Base-by-base conservation (phyloP, 2,888 invertebrate genomes). In the Seira ritae region DNA sequence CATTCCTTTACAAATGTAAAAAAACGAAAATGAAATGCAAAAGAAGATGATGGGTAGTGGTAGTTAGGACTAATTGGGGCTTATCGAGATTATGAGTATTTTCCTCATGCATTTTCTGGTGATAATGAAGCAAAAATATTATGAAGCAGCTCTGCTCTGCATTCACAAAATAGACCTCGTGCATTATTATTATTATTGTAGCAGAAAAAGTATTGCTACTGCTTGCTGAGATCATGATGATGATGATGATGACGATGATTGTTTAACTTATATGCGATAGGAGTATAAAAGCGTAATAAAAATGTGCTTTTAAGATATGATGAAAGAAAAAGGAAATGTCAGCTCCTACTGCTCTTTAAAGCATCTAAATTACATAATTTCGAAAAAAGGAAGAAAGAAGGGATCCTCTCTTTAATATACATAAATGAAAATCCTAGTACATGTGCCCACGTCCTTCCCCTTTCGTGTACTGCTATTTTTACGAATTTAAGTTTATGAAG, bases 11-110 rank as follows among this genome's bases (percentile, higher is more conserved):
- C 6, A 42, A 42, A 12, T 8, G 42, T 6, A 42, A 42, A 42
- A 42, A 42, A 42, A 42, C 12, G 6, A 42, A 42, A 42, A 42
- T 42, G n/a, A n/a, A n/a, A n/a, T n/a, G n/a, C n/a, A n/a, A 42
- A 74, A 77, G 23, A 74, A 22, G 62, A 74, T 68, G 69, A 74
- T 80, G 66, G 82, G 77, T 68, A 76, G 76, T 55, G 62, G 70
- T 31, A 68, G 80, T 81, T 76, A 68, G 75, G 70, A 46, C 82
- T 82, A 82, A 82, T 82, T 82, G 82, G 82, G 77, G 76, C 82
- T 82, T 82, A 82, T 82, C 82, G 82, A 77, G 82, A 82, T 82
- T 82, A 82, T 70, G 42, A 77, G 62, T 77, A 50, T 72, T 78
- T 69, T 66, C 42, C 72, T 72, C 31, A 42, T 42, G 42, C 42